phyloP scores from a whole-genome alignment of 2,888 invertebrate genomes.

The Timema podura region DNA sequence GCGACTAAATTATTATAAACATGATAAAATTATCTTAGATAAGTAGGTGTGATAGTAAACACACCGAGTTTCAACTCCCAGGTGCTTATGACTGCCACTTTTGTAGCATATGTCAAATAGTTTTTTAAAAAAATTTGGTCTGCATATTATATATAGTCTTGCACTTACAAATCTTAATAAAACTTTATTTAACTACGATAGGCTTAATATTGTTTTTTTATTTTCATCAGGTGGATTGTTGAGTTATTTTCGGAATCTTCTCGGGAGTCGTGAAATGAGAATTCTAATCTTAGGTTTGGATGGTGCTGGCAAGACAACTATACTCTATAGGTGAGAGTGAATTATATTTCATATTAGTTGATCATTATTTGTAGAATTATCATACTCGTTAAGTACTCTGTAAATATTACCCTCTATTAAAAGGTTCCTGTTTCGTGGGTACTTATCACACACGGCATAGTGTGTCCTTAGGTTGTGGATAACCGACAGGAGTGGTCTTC shows the following conservation, averaged over 20 bases:
- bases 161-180: no score
- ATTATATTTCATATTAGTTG: no score
- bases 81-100: no score
- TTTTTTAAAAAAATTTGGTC: no score
- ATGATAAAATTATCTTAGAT: no score
- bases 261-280: slow-evolving; percentile 96
- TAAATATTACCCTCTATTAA: not conserved
- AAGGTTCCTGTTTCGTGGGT: not conserved
- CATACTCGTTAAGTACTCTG: not conserved
- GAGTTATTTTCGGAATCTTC: slow-evolving; percentile 92
- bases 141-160: no score
- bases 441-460: not conserved
- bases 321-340: slow-evolving; percentile 70
- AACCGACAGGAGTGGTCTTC: no score
- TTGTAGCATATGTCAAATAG: no score
- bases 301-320: slow-evolving; percentile 99
- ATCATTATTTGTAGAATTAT: no score
- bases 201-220: not conserved
- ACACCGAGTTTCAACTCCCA: no score
- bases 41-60: no score
- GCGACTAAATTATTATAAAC: no score
- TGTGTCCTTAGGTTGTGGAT: not conserved
- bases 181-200: not conserved
- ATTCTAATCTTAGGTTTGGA: slow-evolving; percentile 97
- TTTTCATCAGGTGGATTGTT: slow-evolving; percentile 76